phyloP scores from a whole-genome alignment of 2,888 invertebrate genomes.

The Sisyra terminalis region DNA sequence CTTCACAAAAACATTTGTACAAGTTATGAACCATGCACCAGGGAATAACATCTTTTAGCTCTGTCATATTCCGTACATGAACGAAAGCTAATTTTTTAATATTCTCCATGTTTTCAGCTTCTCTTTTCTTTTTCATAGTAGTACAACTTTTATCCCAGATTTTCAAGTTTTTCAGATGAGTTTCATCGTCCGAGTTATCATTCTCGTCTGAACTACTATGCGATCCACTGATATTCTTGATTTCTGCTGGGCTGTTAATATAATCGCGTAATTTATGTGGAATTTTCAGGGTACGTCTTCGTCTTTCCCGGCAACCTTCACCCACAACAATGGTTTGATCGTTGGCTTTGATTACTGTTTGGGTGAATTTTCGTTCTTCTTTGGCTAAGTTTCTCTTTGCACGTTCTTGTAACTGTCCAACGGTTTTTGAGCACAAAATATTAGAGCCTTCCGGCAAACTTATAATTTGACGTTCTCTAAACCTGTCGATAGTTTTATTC shows the following conservation, averaged over 20 bases:
- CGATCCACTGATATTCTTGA: slow-evolving; percentile 7
- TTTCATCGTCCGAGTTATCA: slow-evolving; percentile 9
- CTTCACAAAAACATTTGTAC: slow-evolving; percentile 48
- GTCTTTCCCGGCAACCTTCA: slow-evolving; percentile 28
- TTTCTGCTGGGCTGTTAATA: slow-evolving; percentile 19
- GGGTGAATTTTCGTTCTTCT: slow-evolving; percentile 55
- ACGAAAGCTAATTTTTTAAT: slow-evolving; percentile 7
- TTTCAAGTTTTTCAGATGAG: slow-evolving; percentile 3
- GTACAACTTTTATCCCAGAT: slow-evolving; percentile 11
- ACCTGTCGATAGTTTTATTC: slow-evolving; percentile 16
- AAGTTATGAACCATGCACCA: slow-evolving; percentile 49
- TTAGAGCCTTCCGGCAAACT: slow-evolving; percentile 19
- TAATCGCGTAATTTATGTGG: slow-evolving; percentile 44
- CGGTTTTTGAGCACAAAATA: slow-evolving; percentile 20
- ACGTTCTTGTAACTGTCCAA: slow-evolving; percentile 29
- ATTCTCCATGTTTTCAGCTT: slow-evolving; percentile 3
- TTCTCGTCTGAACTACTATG: slow-evolving; percentile 14
- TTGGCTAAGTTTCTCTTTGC: slow-evolving; percentile 39
- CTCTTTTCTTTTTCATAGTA: too few species aligned
- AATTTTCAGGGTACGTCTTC: slow-evolving; percentile 37
- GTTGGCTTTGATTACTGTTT: slow-evolving; percentile 47
- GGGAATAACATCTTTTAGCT: slow-evolving; percentile 32
- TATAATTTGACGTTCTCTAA: slow-evolving; percentile 15
- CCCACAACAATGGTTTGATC: slow-evolving; percentile 48
- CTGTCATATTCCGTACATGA: slow-evolving; percentile 3